Evolutionary conservation across 2,113 vertebrate genomes (phyloP).

Genomic region (Ceyx melanurus): DNA sequence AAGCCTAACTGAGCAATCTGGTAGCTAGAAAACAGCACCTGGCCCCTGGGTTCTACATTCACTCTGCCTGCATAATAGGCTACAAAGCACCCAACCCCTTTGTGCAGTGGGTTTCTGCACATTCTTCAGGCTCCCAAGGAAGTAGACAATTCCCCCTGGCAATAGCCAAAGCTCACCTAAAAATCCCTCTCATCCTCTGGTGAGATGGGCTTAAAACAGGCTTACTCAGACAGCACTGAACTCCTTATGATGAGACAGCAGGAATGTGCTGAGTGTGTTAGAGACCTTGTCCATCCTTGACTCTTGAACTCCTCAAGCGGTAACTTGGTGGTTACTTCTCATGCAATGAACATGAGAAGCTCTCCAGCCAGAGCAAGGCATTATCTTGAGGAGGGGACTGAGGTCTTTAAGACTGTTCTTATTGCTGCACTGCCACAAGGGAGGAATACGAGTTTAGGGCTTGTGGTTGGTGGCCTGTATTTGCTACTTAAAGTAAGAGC

Average conservation of each 20-base stretch:
- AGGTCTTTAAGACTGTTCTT: neutral
- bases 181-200: neutral
- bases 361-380: neutral
- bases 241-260: neutral
- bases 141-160: neutral
- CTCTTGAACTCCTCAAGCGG: neutral
- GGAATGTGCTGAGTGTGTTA: neutral
- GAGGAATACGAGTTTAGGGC: neutral
- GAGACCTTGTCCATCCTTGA: neutral
- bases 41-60: neutral
- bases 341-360: neutral
- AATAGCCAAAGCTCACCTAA: neutral
- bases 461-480: neutral
- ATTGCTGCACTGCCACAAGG: neutral
- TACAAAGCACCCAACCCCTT: rapidly evolving
- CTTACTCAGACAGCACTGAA: neutral
- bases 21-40: neutral
- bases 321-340: neutral
- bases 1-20: neutral
- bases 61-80: neutral
- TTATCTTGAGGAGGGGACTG: neutral
- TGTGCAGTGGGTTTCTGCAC: neutral
- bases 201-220: neutral
- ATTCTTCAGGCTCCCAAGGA: neutral
- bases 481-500: neutral